Conservation (phyloP, 2,113 vertebrate species). For the Gopherus evgoodei region DNA sequence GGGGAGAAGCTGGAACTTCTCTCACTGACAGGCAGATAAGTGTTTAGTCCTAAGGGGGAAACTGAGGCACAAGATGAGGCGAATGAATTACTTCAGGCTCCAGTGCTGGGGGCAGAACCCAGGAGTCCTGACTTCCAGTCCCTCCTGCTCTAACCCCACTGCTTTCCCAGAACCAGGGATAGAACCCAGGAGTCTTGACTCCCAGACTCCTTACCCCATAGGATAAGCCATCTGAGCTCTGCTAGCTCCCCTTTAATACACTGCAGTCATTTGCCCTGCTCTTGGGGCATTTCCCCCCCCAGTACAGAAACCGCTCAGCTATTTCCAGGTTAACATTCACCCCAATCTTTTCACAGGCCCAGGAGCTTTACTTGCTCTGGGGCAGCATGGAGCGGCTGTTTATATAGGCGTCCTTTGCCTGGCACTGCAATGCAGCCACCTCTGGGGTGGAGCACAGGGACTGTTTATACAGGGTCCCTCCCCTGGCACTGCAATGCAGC, state of each 20-base stretch:
- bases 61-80: neutral
- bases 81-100: neutral
- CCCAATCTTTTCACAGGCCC: neutral
- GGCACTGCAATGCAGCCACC: neutral
- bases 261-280: neutral
- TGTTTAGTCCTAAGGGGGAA: neutral
- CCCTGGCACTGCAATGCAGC: neutral
- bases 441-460: too few relatives aligned
- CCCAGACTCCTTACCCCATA: neutral
- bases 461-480: neutral
- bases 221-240: neutral
- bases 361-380: neutral
- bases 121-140: neutral
- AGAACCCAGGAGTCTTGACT: neutral
- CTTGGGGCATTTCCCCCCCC: neutral
- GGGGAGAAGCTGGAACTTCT: neutral
- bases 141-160: neutral
- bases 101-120: neutral
- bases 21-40: neutral
- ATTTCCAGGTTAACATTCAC: neutral
- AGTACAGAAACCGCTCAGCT: neutral
- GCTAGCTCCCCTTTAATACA: neutral
- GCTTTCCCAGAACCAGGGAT: neutral
- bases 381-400: neutral
- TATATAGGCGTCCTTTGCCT: neutral